These are phyloP conservation scores for Grantiella picta DNA, from an alignment of 2,113 vertebrate genomes.

Conservation along the genomic window DNA sequence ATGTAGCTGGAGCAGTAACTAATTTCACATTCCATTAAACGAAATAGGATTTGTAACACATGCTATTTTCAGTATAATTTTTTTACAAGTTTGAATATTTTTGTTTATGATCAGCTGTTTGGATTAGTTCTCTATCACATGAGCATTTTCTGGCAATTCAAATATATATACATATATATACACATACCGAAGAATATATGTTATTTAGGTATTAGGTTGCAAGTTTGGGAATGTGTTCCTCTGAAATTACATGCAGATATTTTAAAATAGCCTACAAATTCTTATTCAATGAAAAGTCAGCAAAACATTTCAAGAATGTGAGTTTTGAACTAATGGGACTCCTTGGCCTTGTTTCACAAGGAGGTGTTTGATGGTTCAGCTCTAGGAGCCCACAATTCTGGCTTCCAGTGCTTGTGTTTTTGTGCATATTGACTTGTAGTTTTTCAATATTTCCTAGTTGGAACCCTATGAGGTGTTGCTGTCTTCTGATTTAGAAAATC, in stretches of 20 bases:
- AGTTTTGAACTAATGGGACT: neutral
- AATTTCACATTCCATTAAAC: neutral
- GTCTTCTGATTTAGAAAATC: conserved; percentile 79
- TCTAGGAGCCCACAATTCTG: neutral
- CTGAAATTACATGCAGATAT: neutral
- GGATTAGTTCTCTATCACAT: neutral
- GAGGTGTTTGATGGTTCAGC: neutral
- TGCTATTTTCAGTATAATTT: neutral
- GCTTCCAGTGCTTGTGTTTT: neutral
- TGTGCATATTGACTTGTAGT: neutral
- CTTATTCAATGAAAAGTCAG: neutral
- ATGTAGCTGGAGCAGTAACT: neutral
- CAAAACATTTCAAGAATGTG: neutral
- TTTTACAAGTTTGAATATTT: neutral
- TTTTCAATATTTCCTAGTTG: conserved; percentile 72
- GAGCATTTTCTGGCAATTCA: neutral
- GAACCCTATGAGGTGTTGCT: conserved; percentile 83
- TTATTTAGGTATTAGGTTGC: neutral
- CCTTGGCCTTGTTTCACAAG: neutral
- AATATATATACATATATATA: neutral
- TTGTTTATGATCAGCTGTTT: neutral
- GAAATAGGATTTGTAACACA: neutral
- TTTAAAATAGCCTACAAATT: neutral
- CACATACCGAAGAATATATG: neutral
- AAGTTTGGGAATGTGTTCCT: neutral